phyloP scores from a whole-genome alignment of 2,797 vertebrate genomes.

The Halcyon leucocephala region DNA sequence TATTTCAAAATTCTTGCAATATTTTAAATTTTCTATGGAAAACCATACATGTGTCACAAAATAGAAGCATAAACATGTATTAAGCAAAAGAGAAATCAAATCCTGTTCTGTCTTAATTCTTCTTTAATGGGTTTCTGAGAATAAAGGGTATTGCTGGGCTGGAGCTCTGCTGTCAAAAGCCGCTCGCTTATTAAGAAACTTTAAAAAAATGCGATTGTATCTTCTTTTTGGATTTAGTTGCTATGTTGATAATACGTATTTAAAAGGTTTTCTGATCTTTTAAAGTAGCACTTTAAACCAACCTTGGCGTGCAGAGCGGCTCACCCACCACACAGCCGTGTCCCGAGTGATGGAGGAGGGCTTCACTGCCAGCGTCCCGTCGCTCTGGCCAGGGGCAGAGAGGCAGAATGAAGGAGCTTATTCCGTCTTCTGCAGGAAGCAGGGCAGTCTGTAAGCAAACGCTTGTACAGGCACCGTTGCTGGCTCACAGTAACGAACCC shows the following conservation, averaged over 20 bases:
- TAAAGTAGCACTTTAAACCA: neutral
- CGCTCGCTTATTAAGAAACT: neutral
- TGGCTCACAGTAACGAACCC: neutral
- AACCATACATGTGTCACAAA: neutral
- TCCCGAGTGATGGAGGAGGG: neutral
- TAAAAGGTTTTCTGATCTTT: neutral
- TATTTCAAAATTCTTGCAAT: neutral
- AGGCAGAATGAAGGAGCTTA: neutral
- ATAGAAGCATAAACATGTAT: neutral
- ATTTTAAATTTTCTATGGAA: neutral
- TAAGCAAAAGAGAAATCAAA: neutral
- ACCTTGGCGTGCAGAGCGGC: neutral
- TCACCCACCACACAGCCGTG: neutral
- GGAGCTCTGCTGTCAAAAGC: neutral
- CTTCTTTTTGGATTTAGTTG: neutral
- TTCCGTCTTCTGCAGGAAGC: neutral
- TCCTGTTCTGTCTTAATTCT: neutral
- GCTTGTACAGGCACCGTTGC: neutral
- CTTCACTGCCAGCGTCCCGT: neutral
- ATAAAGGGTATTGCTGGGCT: neutral
- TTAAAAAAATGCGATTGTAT: accelerated
- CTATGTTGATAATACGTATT: accelerated
- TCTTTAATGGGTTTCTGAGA: neutral
- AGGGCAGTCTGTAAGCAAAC: neutral
- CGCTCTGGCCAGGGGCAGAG: neutral